Conservation (phyloP, 2,797 vertebrate species). For the Parotocinclus haroldoi region DNA sequence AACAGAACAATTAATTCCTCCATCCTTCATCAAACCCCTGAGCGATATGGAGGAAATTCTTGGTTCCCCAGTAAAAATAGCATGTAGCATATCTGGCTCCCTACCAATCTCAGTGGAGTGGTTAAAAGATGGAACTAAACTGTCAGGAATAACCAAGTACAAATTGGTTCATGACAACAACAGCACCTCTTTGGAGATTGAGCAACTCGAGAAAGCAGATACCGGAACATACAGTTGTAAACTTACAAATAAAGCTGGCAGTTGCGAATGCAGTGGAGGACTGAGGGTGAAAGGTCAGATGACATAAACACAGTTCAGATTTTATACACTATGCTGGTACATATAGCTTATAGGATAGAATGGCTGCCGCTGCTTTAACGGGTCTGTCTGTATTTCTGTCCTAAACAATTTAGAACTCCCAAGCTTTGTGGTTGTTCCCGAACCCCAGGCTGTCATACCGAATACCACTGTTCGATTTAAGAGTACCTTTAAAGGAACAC, state of each 20-base stretch:
- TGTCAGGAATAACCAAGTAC: constrained; percentile 85
- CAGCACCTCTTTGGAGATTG: constrained; percentile 80
- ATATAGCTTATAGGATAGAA: constrained; percentile 10
- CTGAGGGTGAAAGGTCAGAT: constrained; percentile 75
- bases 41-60: constrained; percentile 84
- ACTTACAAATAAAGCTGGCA: constrained; percentile 87
- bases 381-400: constrained; percentile 46
- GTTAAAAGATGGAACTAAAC: constrained; percentile 87
- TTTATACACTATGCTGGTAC: neutral
- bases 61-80: constrained; percentile 86
- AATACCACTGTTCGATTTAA: constrained; percentile 89
- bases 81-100: constrained; percentile 92
- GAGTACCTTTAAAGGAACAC: constrained; percentile 87
- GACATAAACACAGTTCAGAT: constrained; percentile 5
- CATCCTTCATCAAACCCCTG: constrained; percentile 90
- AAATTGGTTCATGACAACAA: constrained; percentile 89
- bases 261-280: constrained; percentile 80
- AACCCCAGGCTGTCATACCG: constrained; percentile 83
- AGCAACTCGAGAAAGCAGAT: constrained; percentile 83
- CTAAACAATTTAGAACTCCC: constrained; percentile 80
- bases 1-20: constrained; percentile 92
- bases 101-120: constrained; percentile 90
- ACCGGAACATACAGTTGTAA: constrained; percentile 88
- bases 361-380: constrained; percentile 23
- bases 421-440: constrained; percentile 85